Percentiles rank a stretch among this genome's conserved stretches.
Evolutionary conservation across 2,113 vertebrate genomes (phyloP).

Genomic region (Rallus limicola): DNA sequence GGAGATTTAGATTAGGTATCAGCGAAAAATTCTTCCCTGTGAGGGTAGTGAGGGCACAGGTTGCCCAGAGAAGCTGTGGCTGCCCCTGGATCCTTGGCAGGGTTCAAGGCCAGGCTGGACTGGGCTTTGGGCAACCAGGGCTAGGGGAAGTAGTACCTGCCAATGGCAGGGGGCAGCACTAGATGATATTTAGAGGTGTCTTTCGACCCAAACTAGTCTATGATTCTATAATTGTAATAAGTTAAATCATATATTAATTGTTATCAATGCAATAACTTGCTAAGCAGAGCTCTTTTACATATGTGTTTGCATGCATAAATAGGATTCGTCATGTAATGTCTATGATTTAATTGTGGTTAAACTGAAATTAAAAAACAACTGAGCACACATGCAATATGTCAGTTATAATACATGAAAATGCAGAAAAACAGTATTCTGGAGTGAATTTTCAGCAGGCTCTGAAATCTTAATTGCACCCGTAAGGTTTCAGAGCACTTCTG

Average conservation of each 20-base stretch:
- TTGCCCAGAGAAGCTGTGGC: no score
- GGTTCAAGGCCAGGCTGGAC: no score
- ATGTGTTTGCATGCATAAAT: background rate
- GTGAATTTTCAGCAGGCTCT: slow-evolving; percentile 23
- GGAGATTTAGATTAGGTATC: no score
- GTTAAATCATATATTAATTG: background rate
- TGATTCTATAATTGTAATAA: background rate
- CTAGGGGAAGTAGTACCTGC: no score
- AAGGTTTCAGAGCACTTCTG: slow-evolving; percentile 12
- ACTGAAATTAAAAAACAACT: background rate
- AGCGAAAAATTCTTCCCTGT: no score
- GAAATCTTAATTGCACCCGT: slow-evolving; percentile 38
- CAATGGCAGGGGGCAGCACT: no score
- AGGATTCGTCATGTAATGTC: background rate
- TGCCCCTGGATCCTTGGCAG: no score
- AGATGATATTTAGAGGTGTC: no score
- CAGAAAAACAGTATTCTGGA: background rate
- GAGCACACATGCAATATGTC: background rate
- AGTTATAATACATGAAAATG: background rate
- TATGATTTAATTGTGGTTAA: slow-evolving; percentile 22
- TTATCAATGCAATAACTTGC: background rate
- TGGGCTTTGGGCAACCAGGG: no score
- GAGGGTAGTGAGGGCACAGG: no score
- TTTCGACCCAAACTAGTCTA: no score
- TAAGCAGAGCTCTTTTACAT: background rate